Evolutionary conservation across 1,140 invertebrate genomes (phyloP), one percentile per base, ranked within the genome.

Genomic region (Proctacanthus coquilletti): DNA sequence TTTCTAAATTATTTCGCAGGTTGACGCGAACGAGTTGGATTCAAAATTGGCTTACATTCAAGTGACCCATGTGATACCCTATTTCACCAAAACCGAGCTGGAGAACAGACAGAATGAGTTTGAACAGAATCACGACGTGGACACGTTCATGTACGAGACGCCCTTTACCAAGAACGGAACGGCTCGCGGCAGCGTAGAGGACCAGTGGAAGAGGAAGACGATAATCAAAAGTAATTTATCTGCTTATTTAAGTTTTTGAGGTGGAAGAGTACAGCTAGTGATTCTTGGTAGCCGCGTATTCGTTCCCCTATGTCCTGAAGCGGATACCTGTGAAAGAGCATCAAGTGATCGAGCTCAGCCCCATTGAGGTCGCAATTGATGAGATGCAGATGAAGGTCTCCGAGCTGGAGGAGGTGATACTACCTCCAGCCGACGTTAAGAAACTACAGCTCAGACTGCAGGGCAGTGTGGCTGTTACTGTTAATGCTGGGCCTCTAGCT

Each of bases 401-500:
- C 39, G 87, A 93, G 55, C 61, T 95, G 20, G 73, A 79, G 42
- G 84, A 92, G 52, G 84, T 89, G 19, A 80, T 89, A 11, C 72
- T 80, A 46, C 72, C 76, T 3, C 71, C 77, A 44, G 72, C 80
- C 13, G 88, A 94, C 63, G 69, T 83, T 0, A 93, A 91, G 59
- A 88, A 87, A 59, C 56, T 95, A 18, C 88, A 95, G 60, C 67
- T 95, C 4, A 74, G 80, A 45, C 65, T 95, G 18, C 87, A 93
- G 65, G 84, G 87, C 40, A 82, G 80, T 53, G 79, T 94, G 41
- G 88, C 84, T 53, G 85, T 91, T 8, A 86, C 89, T 57, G 89
- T 95, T 1, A 91, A 95, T 65, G 87, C 87, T n/a, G 91, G 91
- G 19, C 91, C 91, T 2, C 60, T 94, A 32, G 87, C 87, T 3